Base-by-base conservation (phyloP, 2,888 invertebrate species). In the Meandrusa payeni region DNA sequence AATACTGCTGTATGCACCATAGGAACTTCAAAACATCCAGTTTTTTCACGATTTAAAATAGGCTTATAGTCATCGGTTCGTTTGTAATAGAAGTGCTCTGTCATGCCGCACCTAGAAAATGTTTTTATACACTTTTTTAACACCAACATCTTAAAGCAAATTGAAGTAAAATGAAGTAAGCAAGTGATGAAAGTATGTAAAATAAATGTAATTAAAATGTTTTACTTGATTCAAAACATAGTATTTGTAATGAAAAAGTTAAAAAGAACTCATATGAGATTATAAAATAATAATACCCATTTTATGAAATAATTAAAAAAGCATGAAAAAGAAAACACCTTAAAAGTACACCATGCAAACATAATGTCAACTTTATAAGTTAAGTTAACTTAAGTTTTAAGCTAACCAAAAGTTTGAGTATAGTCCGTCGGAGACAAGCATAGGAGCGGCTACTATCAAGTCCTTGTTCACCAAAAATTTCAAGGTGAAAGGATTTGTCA, bases 331-430 rank as follows among this genome's bases (percentile, higher is more conserved):
- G 24, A 47, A 55, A 39, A 42, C 42, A 31, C 15, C 10, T 33
- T 33, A 2, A 2, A 11, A 22, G 17, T n/a, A 27, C 6, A 51
- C 24, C 51, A 55, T 47, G 46, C 49, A 10, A 5, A 32, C 4
- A 26, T 15, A 31, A 19, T 40, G 19, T 36, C 19, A 36, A 42
- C 17, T 22, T 22, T 31, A n/a, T n/a, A n/a, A n/a, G n/a, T n/a
- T n/a, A n/a, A n/a, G n/a, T n/a, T n/a, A 22, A 17, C 13, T 7
- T 5, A 20, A 45, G 9, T 13, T 39, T 54, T 31, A 41, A 26
- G 50, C 76, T 71, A 55, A 95, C 98, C 98, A 99, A 77, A 96
- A 99, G 76, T 99, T 99, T 9, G 97, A 96, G 74, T 98, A 98
- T 22, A 95, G 76, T 6, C 95, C 94, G 46, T 96, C 94, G 0